Base-by-base conservation (phyloP, 2,888 invertebrate species). In the Calephelis perditalis region DNA sequence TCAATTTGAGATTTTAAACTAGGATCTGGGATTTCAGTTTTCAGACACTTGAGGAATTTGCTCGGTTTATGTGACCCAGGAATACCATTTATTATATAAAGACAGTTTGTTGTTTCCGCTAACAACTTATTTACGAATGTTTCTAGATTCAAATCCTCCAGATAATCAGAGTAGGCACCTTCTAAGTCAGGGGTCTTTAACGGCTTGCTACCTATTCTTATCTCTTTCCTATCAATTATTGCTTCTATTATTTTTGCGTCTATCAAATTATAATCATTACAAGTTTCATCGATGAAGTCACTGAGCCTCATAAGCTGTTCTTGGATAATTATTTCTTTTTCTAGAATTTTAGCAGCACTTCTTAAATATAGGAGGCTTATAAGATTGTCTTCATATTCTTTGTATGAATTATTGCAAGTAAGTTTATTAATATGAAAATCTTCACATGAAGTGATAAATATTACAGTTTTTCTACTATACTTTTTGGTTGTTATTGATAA, bases 51-150 rank as follows among this genome's bases (percentile, higher is more conserved):
- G 4, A 49, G 26, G 15, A 49, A 15, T 15, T 49, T 49, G 1
- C 15, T 49, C 5, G 7, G 9, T 26, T 9, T 15, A 26, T 49
- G 12, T 9, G 49, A 49, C 9, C 49, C 49, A 49, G 49, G 49
- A 9, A 49, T 49, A 26, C 26, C 49, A 26, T 49, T 49, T 10
- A 49, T 49, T 49, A 49, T 49, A 26, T 26, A 49, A 49, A 49
- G 15, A 26, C 15, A 15, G 12, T 9, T 47, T 47, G 15, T 15
- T 47, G 40, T 40, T 40, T 40, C 40, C 7, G 47, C 7, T 15
- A 12, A 15, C 4, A 15, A 15, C 12, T 47, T 47, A 6, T 47
- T 47, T 3, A 12, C 15, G 12, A 47, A 47, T 15, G 12, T 47
- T 47, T 47, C 47, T 15, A 12, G 8, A 12, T 47, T 11, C 12